Percentiles rank a stretch among this genome's conserved stretches.
Conservation (phyloP, 2,888 invertebrate species). For the Meiosimyza decipiens region DNA sequence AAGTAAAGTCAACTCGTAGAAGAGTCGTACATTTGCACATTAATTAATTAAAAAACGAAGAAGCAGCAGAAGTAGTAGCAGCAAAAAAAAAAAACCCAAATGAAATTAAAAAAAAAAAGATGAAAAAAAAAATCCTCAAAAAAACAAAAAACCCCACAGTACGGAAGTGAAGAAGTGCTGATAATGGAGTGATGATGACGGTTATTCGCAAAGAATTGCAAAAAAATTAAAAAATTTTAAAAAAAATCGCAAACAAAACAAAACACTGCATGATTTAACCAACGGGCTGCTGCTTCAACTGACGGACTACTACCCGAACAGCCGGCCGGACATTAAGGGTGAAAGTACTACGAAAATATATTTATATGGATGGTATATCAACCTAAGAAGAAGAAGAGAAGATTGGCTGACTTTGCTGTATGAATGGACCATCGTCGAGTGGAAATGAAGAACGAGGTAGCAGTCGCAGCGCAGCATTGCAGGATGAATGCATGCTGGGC, state of each 20-base stretch:
- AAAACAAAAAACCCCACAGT: conserved; percentile 11
- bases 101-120: conserved; percentile 21
- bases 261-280: conserved; percentile 1
- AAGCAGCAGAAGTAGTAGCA: not conserved
- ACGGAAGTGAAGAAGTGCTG: conserved; percentile 22
- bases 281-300: not conserved
- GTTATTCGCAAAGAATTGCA: not conserved
- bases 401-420: not conserved
- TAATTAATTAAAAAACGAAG: conserved; percentile 35
- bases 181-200: not conserved
- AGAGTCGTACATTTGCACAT: conserved; percentile 30
- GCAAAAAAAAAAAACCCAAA: not conserved
- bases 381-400: not conserved
- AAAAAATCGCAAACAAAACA: not conserved
- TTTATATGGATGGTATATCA: not conserved
- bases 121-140: conserved; percentile 17
- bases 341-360: conserved; percentile 14
- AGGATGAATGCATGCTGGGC: too few species aligned
- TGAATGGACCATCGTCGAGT: not conserved
- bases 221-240: not conserved
- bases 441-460: not conserved
- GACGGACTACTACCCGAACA: not conserved
- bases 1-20: conserved; percentile 32
- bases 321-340: conserved; percentile 30
- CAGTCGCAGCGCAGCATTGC: not conserved